A percentile compares a stretch with the other conserved stretches of the same genome.
These are phyloP conservation scores for Homarus americanus DNA, from an alignment of 1,140 invertebrate genomes.

Conservation along the genomic window DNA sequence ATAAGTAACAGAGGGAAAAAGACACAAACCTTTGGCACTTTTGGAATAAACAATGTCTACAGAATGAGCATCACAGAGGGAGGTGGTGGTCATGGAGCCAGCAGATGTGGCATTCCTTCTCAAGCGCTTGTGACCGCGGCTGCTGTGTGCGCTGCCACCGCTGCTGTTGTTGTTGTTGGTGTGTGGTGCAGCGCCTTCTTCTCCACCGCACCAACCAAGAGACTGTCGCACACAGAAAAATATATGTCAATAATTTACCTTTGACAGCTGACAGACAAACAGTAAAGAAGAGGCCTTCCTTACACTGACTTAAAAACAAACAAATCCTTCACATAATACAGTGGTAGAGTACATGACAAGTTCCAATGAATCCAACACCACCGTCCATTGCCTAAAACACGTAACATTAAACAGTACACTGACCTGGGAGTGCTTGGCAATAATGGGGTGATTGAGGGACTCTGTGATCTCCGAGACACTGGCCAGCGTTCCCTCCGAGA, in stretches of 20 bases:
- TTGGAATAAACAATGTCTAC: conserved; percentile 68
- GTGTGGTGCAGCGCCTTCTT: not conserved
- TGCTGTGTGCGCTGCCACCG: not conserved
- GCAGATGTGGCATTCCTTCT: conserved; percentile 33
- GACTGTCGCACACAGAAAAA: not conserved
- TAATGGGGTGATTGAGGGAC: conserved; percentile 35
- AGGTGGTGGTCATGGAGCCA: conserved; percentile 41
- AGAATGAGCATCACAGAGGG: conserved; percentile 65
- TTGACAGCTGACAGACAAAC: too few species aligned
- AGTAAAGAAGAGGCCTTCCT: too few species aligned
- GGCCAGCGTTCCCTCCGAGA: conserved; percentile 45
- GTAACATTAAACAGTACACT: not conserved
- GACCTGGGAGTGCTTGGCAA: conserved; percentile 58
- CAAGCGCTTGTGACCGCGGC: conserved; percentile 49
- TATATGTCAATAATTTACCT: too few species aligned
- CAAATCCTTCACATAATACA: too few species aligned
- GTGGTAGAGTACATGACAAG: too few species aligned
- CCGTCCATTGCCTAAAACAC: not conserved
- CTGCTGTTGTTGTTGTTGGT: not conserved
- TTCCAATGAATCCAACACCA: too few species aligned
- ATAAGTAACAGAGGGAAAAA: too few species aligned
- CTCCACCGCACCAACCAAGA: conserved; percentile 42
- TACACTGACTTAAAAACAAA: too few species aligned
- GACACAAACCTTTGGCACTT: conserved; percentile 62
- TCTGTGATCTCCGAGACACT: conserved; percentile 46